phyloP scores from a whole-genome alignment of 2,888 invertebrate species.

The Platynereis dumerilii region DNA sequence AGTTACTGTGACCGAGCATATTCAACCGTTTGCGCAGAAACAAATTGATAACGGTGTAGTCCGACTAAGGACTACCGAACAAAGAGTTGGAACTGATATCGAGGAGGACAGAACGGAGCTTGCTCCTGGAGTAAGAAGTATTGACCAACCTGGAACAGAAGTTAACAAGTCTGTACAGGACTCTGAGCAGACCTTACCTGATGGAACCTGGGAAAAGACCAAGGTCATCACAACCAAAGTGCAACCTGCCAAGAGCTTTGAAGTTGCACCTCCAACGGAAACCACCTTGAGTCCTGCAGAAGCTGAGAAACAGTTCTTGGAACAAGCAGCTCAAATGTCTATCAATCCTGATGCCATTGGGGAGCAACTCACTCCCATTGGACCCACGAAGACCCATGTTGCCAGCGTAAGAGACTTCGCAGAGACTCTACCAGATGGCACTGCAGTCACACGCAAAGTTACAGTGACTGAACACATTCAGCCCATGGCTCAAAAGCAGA shows the following conservation, averaged over 20 bases:
- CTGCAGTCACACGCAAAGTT: conserved; percentile 45
- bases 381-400: background rate
- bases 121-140: conserved; percentile 19
- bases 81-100: conserved; percentile 24
- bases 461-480: conserved; percentile 32
- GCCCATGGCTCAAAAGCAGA: conserved; percentile 16
- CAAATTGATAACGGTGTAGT: too few relatives aligned
- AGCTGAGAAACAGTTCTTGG: too few relatives aligned
- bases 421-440: conserved; percentile 49
- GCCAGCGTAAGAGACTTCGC: conserved; percentile 35
- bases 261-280: too few relatives aligned
- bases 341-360: too few relatives aligned
- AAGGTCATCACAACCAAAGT: conserved; percentile 21
- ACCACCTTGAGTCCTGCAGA: too few relatives aligned
- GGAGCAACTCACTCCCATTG: too few relatives aligned
- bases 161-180: conserved; percentile 5
- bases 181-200: conserved; percentile 19
- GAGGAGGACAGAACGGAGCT: conserved; percentile 24
- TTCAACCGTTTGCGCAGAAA: too few relatives aligned
- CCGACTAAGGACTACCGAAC: background rate
- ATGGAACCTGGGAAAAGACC: conserved; percentile 19
- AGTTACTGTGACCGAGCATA: too few relatives aligned
- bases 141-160: conserved; percentile 8
- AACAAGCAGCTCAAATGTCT: too few relatives aligned
- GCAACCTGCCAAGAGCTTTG: too few relatives aligned